These are phyloP conservation scores for Aplodontia rufa DNA, from an alignment of 2,113 vertebrate genomes.

Conservation along the genomic window DNA sequence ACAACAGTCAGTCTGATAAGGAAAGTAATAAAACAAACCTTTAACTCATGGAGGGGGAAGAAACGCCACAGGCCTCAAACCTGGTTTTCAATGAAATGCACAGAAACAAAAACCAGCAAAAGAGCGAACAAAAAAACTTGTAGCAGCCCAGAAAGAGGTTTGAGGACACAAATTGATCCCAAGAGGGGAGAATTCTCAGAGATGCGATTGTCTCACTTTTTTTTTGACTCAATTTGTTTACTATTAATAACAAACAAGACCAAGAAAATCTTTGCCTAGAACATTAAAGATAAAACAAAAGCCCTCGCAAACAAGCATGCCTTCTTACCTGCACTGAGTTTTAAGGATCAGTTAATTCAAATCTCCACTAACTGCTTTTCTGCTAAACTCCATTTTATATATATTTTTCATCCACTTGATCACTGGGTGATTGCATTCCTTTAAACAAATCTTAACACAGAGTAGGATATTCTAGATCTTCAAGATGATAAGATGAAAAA, in stretches of 20 bases:
- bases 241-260: neutral
- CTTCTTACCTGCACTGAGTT: neutral
- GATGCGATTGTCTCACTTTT: neutral
- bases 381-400: neutral
- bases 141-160: neutral
- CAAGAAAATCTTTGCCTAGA: neutral
- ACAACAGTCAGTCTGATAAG: neutral
- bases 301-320: neutral
- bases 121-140: neutral
- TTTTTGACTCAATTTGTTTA: neutral
- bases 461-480: neutral
- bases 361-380: neutral
- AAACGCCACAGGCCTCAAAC: neutral
- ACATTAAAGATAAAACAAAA: neutral
- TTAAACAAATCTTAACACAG: neutral
- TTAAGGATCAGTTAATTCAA: neutral
- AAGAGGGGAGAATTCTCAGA: neutral
- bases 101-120: neutral
- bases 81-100: neutral
- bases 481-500: neutral
- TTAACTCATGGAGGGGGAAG: too few relatives aligned
- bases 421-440: neutral
- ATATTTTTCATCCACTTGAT: neutral
- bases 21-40: neutral
- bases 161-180: neutral